phyloP scores from a whole-genome alignment of 2,888 invertebrate species.

The Cantharis flavilabris region DNA sequence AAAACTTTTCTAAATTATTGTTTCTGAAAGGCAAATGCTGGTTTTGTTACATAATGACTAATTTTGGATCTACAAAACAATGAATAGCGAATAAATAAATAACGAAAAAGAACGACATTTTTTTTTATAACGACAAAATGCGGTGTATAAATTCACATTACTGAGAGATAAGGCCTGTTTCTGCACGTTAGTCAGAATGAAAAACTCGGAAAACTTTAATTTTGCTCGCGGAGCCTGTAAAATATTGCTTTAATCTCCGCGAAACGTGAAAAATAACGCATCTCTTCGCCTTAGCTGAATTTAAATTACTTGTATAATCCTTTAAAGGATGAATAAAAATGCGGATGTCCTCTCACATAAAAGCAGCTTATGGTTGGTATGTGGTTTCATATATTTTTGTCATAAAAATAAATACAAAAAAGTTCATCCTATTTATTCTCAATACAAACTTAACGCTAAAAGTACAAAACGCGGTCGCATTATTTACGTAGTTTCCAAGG shows the following conservation, averaged over 20 bases:
- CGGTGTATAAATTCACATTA: conserved; percentile 50
- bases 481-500: neutral
- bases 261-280: conserved; percentile 53
- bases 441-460: neutral
- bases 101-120: conserved; percentile 18
- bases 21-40: neutral
- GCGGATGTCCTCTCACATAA: conserved; percentile 36
- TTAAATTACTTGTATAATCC: conserved; percentile 55
- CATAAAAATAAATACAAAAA: neutral
- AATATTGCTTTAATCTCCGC: conserved; percentile 58
- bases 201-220: conserved; percentile 54
- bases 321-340: conserved; percentile 49
- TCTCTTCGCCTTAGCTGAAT: conserved; percentile 56
- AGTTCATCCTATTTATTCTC: neutral
- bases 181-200: conserved; percentile 49
- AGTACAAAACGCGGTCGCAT: neutral
- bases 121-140: conserved; percentile 36
- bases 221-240: conserved; percentile 48
- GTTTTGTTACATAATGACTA: conserved; percentile 4
- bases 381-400: conserved; percentile 27
- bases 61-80: conserved; percentile 24
- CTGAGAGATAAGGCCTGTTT: conserved; percentile 52
- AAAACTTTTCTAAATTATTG: neutral
- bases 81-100: conserved; percentile 27
- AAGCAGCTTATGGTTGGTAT: conserved; percentile 35